Base-by-base conservation (phyloP, 2,888 invertebrate species). In the Elegia similella region DNA sequence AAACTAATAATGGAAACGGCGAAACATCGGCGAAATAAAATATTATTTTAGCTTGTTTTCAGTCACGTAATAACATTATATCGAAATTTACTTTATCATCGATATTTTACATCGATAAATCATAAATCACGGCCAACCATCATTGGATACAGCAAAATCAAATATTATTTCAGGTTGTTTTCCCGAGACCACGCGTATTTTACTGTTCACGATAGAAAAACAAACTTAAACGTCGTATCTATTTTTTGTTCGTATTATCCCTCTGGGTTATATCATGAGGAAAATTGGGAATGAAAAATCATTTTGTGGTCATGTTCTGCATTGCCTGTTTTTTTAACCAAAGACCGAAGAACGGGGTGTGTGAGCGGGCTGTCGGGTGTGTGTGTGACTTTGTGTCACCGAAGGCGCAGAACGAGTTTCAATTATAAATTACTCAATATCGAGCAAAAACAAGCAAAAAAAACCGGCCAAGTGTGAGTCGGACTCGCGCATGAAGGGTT, bases 81-180 rank as follows among this genome's bases (percentile, higher is more conserved):
- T 34, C 12, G 17, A 38, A 10, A 50, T 12, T n/a, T n/a, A n/a
- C 10, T 6, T 7, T 2, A 38, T 38, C n/a, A 38, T 38, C 38
- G 38, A 38, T n/a, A 38, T n/a, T 6, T n/a, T 34, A 32, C 16
- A 34, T 50, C 32, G 34, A 38, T 34, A 38, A 16, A 38, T 34
- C 15, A 50, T n/a, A 50, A 32, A 17, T 32, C 16, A 15, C 16
- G 1, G 16, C 50, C 16, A 38, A 1, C 34, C 50, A 43, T 42
- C 6, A 15, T 0, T 8, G 30, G 7, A 53, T 30, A 15, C 29
- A 23, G 52, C 5, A 29, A 53, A 53, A 53, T 53, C 53, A 53
- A 53, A 53, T 53, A 53, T 53, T 53, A 30, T 53, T 53, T 53
- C 53, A 53, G 53, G 30, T 43, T 53, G 53, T 53, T 43, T 53